Base-by-base conservation (phyloP, 2,113 vertebrate genomes). In the Trinectes maculatus region DNA sequence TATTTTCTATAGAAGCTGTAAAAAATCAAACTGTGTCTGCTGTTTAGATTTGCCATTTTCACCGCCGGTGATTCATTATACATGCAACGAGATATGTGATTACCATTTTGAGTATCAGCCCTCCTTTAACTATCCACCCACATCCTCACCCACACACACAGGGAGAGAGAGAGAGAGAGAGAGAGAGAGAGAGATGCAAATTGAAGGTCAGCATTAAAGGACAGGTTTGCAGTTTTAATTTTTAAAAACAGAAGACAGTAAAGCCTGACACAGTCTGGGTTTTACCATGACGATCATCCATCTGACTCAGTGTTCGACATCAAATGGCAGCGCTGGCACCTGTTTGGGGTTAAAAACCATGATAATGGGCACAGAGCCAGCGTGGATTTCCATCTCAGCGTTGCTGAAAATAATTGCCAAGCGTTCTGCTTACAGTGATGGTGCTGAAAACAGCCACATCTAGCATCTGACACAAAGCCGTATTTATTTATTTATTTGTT, bases 11-110 rank as follows among this genome's bases (percentile, higher is more conserved):
- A 33, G 15, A 63, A 59, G 39, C 62, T 73, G 63, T 16, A 69
- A 43, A n/a, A 75, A 74, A 59, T 56, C 24, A 11, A 77, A 77
- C 65, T 46, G 68, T 51, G 59, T 51, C 51, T 65, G 71, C 47
- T 57, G 77, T 77, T 84, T 76, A 73, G 69, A 71, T 77, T 33
- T 75, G 52, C 37, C 70, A 33, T 48, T 82, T 80, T 84, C 68
- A 37, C 77, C 81, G 68, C 66, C 47, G n/a, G 44, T 77, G 71
- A 77, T 85, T 85, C 77, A 87, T 90, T 88, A 88, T 87, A 84
- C 86, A 87, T 87, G 79, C 86, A 84, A 72, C 72, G 69, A 86
- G 84, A 80, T 82, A 78, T 86, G 80, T 76, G 79, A 86, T 90
- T 89, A 87, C 79, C 83, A 87, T 88, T 85, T 87, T 80, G 85